phyloP scores from a whole-genome alignment of 1,140 invertebrate genomes.

The Meloidogyne floridensis region DNA sequence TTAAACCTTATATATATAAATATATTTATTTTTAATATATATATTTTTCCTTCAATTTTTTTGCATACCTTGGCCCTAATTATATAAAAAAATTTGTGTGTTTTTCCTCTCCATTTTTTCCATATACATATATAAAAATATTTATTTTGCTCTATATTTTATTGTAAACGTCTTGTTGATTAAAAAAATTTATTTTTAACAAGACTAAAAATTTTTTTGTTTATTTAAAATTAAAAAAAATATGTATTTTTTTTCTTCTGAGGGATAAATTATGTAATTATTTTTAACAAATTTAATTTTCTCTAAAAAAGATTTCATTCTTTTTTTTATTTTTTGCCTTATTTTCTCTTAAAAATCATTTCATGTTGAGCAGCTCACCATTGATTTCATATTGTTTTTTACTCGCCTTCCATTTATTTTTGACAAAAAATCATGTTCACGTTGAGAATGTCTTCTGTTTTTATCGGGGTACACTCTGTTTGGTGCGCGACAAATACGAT shows the following conservation, averaged over 20 bases:
- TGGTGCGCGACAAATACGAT: no score
- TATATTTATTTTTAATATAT: no score
- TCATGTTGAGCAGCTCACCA: background rate
- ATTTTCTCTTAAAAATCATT: background rate
- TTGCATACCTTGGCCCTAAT: background rate
- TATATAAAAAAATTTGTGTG: background rate
- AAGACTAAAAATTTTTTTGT: background rate
- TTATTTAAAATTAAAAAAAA: background rate
- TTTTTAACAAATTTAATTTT: background rate
- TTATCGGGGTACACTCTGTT: no score
- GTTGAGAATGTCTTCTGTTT: no score
- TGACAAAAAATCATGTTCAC: background rate
- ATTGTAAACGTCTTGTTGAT: background rate
- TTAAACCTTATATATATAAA: no score
- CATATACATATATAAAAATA: background rate
- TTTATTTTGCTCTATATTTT: background rate
- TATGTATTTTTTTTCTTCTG: background rate
- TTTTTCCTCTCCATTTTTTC: background rate
- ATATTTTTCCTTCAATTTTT: background rate
- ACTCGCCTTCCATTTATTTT: background rate
- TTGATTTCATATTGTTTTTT: background rate
- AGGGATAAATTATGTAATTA: background rate
- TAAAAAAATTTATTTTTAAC: background rate
- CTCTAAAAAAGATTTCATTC: background rate
- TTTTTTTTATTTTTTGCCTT: background rate